Base-by-base conservation (phyloP, 2,113 vertebrate species). In the Cryptotis parvus region DNA sequence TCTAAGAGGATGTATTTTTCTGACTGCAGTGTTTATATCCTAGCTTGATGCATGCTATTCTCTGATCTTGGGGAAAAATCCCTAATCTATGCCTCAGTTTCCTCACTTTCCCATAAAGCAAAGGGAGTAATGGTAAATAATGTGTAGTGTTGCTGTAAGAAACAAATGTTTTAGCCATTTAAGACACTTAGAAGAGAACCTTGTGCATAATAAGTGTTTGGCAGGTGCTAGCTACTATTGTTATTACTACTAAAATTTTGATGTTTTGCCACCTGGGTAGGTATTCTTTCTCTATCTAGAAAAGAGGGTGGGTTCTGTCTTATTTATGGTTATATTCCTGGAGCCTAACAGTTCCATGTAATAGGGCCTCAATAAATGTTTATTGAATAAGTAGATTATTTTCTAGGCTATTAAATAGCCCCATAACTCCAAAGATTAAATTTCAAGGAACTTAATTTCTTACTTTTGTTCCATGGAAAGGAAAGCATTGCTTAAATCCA, bases 331-430 rank as follows among this genome's bases (percentile, higher is more conserved):
- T 82, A 55, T 76, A 49, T 79, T 83, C 61, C 63, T 79, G 1
- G 39, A 85, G 79, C 75, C 52, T 93, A 85, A 73, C 14, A 74
- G 37, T 83, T 80, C 52, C 63, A 41, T 12, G 5, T 77, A 85
- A 90, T 72, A 43, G 35, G 27, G 27, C 26, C 27, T 85, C 85
- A 77, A 68, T 92, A 90, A 95, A 93, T 83, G 76, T 94, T 95
- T 90, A 75, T 91, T 75, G 79, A 93, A 84, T 94, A 77, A 35
- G 90, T 85, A 58, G 82, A 86, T 92, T 91, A 78, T 88, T 86
- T 95, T 83, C 49, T 74, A 82, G 61, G 35, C 85, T 91, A 49
- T 90, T 80, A 95, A 95, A 84, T 65, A 80, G 73, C 78, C 45
- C 24, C 22, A 74, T 70, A 58, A 95, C 41, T 94, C 68, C 65